Conservation (phyloP, 1,140 invertebrate species). For the Psix sp. region DNA sequence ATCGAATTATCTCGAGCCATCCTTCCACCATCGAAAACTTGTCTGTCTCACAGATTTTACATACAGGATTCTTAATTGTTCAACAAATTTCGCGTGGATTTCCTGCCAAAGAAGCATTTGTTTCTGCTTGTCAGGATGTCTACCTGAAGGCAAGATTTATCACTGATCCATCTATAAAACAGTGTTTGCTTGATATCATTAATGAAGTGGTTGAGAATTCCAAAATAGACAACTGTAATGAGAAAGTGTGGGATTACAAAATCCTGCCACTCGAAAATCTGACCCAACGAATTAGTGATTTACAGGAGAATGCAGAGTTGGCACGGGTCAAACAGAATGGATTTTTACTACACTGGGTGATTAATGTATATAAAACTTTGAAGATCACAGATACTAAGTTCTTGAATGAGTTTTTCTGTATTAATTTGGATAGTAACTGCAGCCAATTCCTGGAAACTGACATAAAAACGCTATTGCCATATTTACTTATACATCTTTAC, state of each 20-base stretch:
- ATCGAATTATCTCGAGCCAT: conserved; percentile 73
- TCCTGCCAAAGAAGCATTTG: conserved; percentile 76
- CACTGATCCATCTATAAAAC: conserved; percentile 60
- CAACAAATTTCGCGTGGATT: conserved; percentile 82
- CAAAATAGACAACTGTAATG: neutral
- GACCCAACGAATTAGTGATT: conserved; percentile 61
- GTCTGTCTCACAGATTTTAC: conserved; percentile 80
- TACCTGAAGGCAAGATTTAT: conserved; percentile 82
- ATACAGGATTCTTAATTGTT: conserved; percentile 80
- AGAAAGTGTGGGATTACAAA: conserved; percentile 16
- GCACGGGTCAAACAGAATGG: conserved; percentile 69
- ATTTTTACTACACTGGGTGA: conserved; percentile 60
- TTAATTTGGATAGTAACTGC: conserved; percentile 1
- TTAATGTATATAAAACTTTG: conserved; percentile 1
- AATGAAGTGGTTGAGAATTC: conserved; percentile 52
- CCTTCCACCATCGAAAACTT: conserved; percentile 77
- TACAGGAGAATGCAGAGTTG: conserved; percentile 66
- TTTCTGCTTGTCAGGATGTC: conserved; percentile 81
- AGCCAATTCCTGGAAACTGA: conserved; percentile 19
- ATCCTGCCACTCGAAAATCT: conserved; percentile 48
- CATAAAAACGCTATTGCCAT: conserved; percentile 54
- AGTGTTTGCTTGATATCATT: conserved; percentile 60
- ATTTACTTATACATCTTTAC: conserved; percentile 69
- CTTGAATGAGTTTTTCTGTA: conserved; percentile 64
- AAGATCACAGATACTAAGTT: conserved; percentile 17